phyloP scores from a whole-genome alignment of 2,113 vertebrate genomes.

The Lophotis ruficrista region DNA sequence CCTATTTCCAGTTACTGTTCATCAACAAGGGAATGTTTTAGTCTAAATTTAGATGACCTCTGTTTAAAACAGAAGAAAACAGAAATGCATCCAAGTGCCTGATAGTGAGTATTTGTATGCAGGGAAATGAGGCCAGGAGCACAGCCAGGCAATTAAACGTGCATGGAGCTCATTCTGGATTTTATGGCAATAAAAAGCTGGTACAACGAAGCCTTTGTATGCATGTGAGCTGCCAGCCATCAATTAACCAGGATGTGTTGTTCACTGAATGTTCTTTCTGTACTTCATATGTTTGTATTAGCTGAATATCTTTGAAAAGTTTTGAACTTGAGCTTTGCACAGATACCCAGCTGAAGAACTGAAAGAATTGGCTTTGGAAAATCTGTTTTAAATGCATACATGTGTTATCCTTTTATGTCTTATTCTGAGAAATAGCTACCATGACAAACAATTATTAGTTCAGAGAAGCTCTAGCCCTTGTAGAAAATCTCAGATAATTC shows the following conservation, averaged over 20 bases:
- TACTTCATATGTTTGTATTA: conserved; percentile 15
- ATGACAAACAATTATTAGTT: background rate
- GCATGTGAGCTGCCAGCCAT: background rate
- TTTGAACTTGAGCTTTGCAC: background rate
- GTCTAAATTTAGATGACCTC: conserved; percentile 73
- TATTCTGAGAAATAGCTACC: background rate
- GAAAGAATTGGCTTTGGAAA: background rate
- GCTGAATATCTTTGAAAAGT: background rate
- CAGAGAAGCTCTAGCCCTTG: background rate
- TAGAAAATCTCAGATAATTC: background rate
- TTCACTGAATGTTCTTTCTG: conserved; percentile 31
- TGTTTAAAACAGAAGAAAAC: conserved; percentile 53
- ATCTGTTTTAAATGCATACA: background rate
- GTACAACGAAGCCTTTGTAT: conserved; percentile 41
- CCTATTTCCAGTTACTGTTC: conserved; percentile 58
- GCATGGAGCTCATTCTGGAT: conserved; percentile 29
- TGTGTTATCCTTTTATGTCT: background rate
- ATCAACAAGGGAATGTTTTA: conserved; percentile 63
- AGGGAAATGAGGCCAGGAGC: conserved; percentile 35
- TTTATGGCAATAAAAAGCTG: conserved; percentile 36
- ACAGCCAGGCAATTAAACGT: conserved; percentile 37
- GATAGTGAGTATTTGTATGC: conserved; percentile 41
- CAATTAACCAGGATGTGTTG: conserved; percentile 42
- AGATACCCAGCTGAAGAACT: background rate
- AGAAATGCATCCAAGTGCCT: conserved; percentile 58